Evolutionary conservation across 2,113 vertebrate genomes (phyloP).

Genomic region (Kryptolebias marmoratus): DNA sequence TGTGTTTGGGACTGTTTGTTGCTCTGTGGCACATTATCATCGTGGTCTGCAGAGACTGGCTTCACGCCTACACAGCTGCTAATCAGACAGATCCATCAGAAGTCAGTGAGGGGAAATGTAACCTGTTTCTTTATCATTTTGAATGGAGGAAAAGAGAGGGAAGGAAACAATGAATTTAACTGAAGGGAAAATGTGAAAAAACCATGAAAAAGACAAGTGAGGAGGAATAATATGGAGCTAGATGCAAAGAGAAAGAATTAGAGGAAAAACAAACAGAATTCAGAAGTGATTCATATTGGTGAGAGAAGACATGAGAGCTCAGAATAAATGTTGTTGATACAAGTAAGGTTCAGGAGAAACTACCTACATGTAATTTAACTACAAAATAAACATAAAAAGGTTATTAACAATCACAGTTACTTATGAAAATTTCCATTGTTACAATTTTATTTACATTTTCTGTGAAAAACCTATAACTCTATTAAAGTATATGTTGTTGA

Average conservation of each 20-base stretch:
- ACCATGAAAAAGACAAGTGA: neutral
- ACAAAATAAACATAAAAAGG: too few species aligned
- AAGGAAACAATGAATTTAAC: neutral
- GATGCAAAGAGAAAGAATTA: neutral
- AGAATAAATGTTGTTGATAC: too few species aligned
- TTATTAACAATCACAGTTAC: too few species aligned
- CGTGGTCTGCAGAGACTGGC: constrained; percentile 34
- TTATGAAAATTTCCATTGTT: too few species aligned
- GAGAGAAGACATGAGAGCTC: neutral
- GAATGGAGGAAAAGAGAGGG: neutral
- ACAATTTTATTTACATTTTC: too few species aligned
- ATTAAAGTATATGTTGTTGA: too few species aligned
- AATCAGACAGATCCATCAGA: constrained; percentile 69
- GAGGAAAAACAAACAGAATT: neutral
- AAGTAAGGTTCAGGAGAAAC: too few species aligned
- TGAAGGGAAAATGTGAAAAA: neutral
- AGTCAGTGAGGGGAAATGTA: constrained; percentile 20
- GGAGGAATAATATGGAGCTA: neutral
- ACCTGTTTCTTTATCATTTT: constrained; percentile 15
- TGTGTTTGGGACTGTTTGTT: neutral
- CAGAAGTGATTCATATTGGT: neutral
- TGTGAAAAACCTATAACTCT: too few species aligned
- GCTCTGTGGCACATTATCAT: constrained; percentile 41
- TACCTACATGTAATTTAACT: too few species aligned
- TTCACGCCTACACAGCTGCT: constrained; percentile 63